Evolutionary conservation across 2,888 invertebrate species (phyloP).

Genomic region (Hypomecis atomaria): DNA sequence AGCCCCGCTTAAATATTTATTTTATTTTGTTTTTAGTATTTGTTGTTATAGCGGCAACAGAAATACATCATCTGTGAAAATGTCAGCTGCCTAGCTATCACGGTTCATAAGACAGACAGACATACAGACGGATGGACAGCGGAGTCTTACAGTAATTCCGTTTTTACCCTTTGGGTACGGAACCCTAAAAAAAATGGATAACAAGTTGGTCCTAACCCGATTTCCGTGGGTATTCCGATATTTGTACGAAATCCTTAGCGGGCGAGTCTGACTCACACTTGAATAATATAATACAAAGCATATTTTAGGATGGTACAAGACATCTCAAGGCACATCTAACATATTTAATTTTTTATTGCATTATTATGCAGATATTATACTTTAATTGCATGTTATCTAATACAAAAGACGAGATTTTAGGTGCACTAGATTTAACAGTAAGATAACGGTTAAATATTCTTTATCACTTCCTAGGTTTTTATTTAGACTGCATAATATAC

Average conservation of each 20-base stretch:
- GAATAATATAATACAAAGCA: conserved; percentile 2
- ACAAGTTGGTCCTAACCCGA: too few species aligned
- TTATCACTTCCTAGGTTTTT: conserved; percentile 6
- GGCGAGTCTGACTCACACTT: too few species aligned
- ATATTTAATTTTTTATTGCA: conserved; percentile 11
- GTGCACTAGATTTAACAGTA: neutral
- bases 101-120: too few species aligned
- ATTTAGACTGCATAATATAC: neutral
- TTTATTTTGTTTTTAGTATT: too few species aligned
- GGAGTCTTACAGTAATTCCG: too few species aligned
- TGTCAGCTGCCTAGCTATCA: neutral
- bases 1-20: too few species aligned
- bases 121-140: too few species aligned
- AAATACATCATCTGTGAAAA: neutral
- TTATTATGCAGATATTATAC: conserved; percentile 5
- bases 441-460: neutral
- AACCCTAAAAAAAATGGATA: too few species aligned
- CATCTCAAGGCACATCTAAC: neutral
- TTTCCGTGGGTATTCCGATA: too few species aligned
- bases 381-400: conserved; percentile 7
- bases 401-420: conserved; percentile 8
- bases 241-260: too few species aligned
- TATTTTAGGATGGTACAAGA: conserved; percentile 12
- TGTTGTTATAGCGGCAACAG: neutral
- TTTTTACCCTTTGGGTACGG: too few species aligned